A percentile compares a stretch with the other conserved stretches of the same genome.
Conservation (phyloP, 1,140 invertebrate species). For the Drosophila nigromelanica region DNA sequence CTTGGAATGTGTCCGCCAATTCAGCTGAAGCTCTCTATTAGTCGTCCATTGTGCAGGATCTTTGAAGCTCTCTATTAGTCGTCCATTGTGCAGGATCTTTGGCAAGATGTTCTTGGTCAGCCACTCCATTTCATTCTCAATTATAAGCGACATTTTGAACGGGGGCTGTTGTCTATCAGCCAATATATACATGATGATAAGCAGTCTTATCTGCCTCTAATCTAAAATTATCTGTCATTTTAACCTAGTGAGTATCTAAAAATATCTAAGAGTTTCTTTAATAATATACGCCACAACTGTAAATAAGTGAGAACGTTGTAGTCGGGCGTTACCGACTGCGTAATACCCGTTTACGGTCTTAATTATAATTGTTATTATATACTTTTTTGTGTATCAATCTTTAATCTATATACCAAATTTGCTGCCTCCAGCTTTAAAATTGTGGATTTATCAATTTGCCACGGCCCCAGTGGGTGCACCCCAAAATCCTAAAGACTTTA, state of each 20-base stretch:
- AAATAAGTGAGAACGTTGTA: too few relatives aligned
- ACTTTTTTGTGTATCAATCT: too few relatives aligned
- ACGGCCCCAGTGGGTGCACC: too few relatives aligned
- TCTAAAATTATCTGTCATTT: not conserved
- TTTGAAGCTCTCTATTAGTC: conserved; percentile 51
- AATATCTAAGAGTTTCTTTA: too few relatives aligned
- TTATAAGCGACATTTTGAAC: conserved; percentile 35
- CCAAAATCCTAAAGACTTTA: too few relatives aligned
- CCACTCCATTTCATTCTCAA: conserved; percentile 56
- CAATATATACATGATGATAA: not conserved
- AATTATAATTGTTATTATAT: too few relatives aligned
- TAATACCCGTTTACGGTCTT: too few relatives aligned
- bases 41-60: conserved; percentile 27
- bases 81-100: conserved; percentile 36
- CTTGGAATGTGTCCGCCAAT: conserved; percentile 16
- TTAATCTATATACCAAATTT: too few relatives aligned
- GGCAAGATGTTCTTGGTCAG: conserved; percentile 45
- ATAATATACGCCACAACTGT: too few relatives aligned
- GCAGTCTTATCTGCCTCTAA: not conserved
- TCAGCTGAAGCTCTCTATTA: conserved; percentile 50
- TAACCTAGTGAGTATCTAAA: not conserved
- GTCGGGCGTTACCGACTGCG: too few relatives aligned
- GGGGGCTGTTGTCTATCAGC: not conserved
- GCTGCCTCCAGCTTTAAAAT: too few relatives aligned
- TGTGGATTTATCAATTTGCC: too few relatives aligned